Evolutionary conservation across 2,113 vertebrate genomes (phyloP).

Genomic region (Takifugu bimaculatus): DNA sequence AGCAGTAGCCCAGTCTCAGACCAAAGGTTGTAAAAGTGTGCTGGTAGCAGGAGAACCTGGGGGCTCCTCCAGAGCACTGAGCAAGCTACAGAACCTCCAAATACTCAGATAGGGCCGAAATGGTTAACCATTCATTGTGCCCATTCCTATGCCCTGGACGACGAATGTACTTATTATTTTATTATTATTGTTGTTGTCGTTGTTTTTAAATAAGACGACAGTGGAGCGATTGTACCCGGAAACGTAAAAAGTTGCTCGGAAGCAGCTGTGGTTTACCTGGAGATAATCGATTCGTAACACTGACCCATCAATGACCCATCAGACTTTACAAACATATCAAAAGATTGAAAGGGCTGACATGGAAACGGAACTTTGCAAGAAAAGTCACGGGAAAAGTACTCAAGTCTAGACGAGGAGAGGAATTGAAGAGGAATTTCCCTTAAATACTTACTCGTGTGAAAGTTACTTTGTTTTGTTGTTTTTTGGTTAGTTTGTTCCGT

Average conservation of each 20-base stretch:
- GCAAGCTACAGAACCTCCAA: no score
- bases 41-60: no score
- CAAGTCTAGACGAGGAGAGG: neutral
- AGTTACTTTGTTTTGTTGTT: neutral
- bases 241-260: neutral
- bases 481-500: no score
- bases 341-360: conserved; percentile 33
- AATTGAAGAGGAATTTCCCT: neutral
- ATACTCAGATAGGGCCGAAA: no score
- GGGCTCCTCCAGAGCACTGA: no score
- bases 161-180: no score
- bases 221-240: neutral
- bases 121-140: no score
- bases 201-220: no score
- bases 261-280: conserved; percentile 42
- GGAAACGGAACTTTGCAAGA: neutral
- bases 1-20: no score
- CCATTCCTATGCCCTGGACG: no score
- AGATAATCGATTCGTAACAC: conserved; percentile 32
- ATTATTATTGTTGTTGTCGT: neutral
- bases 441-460: conserved; percentile 16
- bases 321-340: conserved; percentile 38
- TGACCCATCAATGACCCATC: conserved; percentile 32
- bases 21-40: no score
- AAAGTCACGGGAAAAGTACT: neutral